Evolutionary conservation across 37 sponge, comb jelly and placozoan genomes (phyloP), one percentile per base, ranked within the genome.

Genomic region (Oscarella lobularis): DNA sequence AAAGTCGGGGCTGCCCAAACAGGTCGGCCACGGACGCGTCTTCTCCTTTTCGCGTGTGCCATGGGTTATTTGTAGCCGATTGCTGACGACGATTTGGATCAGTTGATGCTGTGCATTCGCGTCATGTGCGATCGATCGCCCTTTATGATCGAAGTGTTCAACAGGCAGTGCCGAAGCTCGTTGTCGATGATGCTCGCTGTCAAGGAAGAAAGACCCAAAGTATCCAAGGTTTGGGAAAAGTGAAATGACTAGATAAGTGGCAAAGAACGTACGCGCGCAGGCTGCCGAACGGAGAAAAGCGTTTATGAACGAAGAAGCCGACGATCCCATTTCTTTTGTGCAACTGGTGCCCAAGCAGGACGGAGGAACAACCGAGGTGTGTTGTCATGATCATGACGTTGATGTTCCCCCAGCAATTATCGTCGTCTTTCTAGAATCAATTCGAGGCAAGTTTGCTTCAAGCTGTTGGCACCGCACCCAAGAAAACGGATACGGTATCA

Each of bases 61-160:
- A 20, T 9, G 4, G 74, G 37, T 35, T 32, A 36, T 3, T 66
- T 35, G 3, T 40, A 92, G 86, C 81, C 92, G 3, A 92, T 96
- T 75, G 86, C 83, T 35, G 85, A 89, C 67, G 97, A 96, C 67
- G 97, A 96, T 38, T 74, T 79, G 29, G 97, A 96, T 76, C 82
- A 90, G 33, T 48, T 96, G 80, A 78, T 76, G 66, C 40, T 92
- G 72, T 96, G 97, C 73, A 79, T 96, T 65, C 79, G 88, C 48
- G 90, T 89, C 0, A 67, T 96, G 14, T 74, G 83, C 37, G 92
- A 90, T 65, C 67, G 85, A 66, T 82, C 41, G 31, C 74, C 78
- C n/a, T n/a, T 82, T 32, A 67, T 96, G 72, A 65, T 33, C 4
- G 66, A 67, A 9, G 92, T 96, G 39, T 92, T 96, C 85, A 80